A percentile compares a stretch with the other conserved stretches of the same genome.
Evolutionary conservation across 2,797 vertebrate species (phyloP).

Genomic region (Haliaeetus albicilla): DNA sequence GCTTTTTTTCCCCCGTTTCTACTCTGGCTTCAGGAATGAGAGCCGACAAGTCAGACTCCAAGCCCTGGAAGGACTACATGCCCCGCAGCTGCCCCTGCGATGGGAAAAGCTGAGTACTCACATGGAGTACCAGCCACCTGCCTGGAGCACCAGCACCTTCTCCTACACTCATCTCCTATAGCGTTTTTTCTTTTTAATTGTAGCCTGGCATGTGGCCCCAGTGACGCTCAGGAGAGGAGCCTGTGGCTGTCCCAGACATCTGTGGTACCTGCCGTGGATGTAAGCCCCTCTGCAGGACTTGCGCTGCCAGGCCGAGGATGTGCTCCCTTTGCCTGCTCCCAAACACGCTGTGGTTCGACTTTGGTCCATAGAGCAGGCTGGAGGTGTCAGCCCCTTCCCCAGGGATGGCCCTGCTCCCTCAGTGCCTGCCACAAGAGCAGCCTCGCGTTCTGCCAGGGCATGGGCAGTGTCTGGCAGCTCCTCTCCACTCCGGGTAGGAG

Average conservation of each 20-base stretch:
- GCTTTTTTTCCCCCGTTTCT: fast-evolving
- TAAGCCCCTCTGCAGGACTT: neutral
- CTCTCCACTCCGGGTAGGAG: fast-evolving
- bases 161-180: neutral
- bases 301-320: neutral
- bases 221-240: neutral
- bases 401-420: neutral
- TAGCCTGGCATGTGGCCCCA: fast-evolving
- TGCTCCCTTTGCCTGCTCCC: neutral
- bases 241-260: neutral
- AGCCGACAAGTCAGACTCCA: fast-evolving
- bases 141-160: neutral
- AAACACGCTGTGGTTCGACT: neutral
- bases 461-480: neutral
- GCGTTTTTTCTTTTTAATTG: too few species aligned
- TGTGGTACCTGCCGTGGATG: neutral
- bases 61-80: neutral
- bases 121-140: neutral
- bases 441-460: fast-evolving
- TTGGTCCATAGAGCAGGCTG: neutral
- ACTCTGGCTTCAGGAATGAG: fast-evolving
- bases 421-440: neutral
- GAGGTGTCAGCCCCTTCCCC: neutral
- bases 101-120: neutral
- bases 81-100: neutral